These are phyloP conservation scores for Phymanthus crucifer DNA, from an alignment of 92 coral and sea anemone species.

Conservation along the genomic window DNA sequence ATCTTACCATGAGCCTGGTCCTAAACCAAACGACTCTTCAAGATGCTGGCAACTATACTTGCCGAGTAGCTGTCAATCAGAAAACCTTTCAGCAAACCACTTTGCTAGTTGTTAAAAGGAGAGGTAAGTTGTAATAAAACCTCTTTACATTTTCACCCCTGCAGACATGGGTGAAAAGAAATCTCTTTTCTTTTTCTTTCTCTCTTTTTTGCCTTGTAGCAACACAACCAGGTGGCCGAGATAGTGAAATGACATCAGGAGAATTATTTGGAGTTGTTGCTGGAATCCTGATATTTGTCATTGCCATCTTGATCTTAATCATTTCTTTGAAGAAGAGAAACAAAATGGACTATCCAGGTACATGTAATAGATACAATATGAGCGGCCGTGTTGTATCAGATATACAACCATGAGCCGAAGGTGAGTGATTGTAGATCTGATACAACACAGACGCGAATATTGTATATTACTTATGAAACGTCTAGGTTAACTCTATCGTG, in stretches of 20 bases:
- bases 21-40: constrained; percentile 22
- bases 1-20: constrained; percentile 26
- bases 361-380: neutral
- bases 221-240: neutral
- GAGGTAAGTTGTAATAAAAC: constrained; percentile 24
- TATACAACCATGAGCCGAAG: too few relatives aligned
- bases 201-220: neutral
- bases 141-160: too few relatives aligned
- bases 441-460: too few relatives aligned
- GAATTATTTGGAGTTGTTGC: neutral
- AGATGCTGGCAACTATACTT: constrained; percentile 49
- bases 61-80: constrained; percentile 6
- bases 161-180: neutral
- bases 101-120: constrained; percentile 12
- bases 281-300: neutral
- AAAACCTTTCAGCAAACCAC: neutral
- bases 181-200: neutral
- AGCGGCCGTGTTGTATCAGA: too few relatives aligned
- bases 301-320: neutral
- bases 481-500: too few relatives aligned
- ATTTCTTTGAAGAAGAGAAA: neutral
- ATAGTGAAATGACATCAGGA: neutral
- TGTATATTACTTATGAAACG: too few relatives aligned
- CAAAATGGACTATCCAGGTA: neutral
- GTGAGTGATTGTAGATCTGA: too few relatives aligned